Base-by-base conservation (phyloP, 2,797 vertebrate species). In the Sebastolobus alascanus region DNA sequence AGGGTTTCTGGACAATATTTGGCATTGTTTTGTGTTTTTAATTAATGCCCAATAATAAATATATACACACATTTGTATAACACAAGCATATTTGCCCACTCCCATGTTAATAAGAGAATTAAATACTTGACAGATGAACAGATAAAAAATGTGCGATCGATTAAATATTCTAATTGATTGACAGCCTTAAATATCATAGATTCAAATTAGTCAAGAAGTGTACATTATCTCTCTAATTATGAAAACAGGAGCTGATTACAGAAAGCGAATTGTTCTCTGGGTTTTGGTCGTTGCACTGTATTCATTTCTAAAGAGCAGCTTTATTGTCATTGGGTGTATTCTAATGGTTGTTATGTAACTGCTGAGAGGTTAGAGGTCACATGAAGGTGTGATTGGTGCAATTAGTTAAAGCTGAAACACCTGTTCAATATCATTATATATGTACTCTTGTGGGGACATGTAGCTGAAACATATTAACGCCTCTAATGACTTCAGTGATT, bases 381-480 rank as follows among this genome's bases (percentile, higher is more conserved):
- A 54, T 31, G 40, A 68, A 74, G 59, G 38, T 54, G 74, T 65
- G 38, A 77, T 82, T 56, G 12, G 31, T 64, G 38, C 70, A 64
- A 83, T 81, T 71, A 68, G 50, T 64, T 73, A 18, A 69, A 58
- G 56, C 58, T 35, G 50, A 71, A 85, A 71, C 78, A 77, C 60
- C 33, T 70, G 81, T 54, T 58, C 27, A 58, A 37, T 63, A 52
- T 68, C 64, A 55, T 73, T 55, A 54, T 70, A 31, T 40, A 4
- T 8, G 14, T 12, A 8, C 33, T 67, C 46, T 31, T 37, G 0
- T 68, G 29, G 35, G 43, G 35, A 68, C 35, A 43, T 18, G 8
- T 3, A 16, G 46, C 38, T 5, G 16, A 68, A 37, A 6, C 29
- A 29, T 16, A 13, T 55, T 43, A 27, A 64, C 31, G 25, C 60